Percentiles rank a stretch among this genome's conserved stretches.
These are phyloP conservation scores for Gadopsis bispinosus DNA, from an alignment of 2,797 vertebrate genomes.

Conservation along the genomic window DNA sequence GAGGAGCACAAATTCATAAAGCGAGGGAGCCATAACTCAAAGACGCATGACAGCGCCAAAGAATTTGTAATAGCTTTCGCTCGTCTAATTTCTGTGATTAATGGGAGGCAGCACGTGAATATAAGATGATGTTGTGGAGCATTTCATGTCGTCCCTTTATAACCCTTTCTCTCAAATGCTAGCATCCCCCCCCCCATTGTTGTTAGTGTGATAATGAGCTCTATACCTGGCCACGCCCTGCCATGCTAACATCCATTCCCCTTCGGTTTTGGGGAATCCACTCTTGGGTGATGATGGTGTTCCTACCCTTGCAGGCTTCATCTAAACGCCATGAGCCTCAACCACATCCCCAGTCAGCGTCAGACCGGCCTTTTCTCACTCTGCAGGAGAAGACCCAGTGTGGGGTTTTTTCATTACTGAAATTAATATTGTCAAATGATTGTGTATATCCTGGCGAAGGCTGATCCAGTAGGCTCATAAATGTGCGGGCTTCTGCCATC, in stretches of 20 bases:
- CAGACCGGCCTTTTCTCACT: constrained; percentile 27
- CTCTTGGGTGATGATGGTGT: background rate
- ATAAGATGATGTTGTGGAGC: background rate
- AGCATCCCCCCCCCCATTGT: background rate
- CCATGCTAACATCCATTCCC: background rate
- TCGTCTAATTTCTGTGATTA: constrained; percentile 5
- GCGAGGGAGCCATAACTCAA: constrained; percentile 37
- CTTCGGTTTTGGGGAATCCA: background rate
- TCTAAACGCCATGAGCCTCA: background rate
- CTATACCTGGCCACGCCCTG: constrained; percentile 55
- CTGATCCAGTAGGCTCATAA: constrained; percentile 60
- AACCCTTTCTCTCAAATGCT: background rate
- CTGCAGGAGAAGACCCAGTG: constrained; percentile 21
- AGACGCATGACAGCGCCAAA: background rate
- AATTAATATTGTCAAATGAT: constrained; percentile 60
- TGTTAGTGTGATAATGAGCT: constrained; percentile 16
- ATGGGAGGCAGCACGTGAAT: constrained; percentile 2
- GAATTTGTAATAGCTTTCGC: background rate
- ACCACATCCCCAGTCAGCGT: constrained; percentile 23
- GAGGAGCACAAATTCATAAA: background rate
- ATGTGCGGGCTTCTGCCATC: constrained; percentile 57
- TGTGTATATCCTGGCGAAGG: constrained; percentile 43
- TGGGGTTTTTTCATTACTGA: constrained; percentile 61
- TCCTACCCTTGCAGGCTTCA: background rate
- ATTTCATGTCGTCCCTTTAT: background rate